Evolutionary conservation across 1,140 invertebrate species (phyloP).

Genomic region (Drosophila repleta): DNA sequence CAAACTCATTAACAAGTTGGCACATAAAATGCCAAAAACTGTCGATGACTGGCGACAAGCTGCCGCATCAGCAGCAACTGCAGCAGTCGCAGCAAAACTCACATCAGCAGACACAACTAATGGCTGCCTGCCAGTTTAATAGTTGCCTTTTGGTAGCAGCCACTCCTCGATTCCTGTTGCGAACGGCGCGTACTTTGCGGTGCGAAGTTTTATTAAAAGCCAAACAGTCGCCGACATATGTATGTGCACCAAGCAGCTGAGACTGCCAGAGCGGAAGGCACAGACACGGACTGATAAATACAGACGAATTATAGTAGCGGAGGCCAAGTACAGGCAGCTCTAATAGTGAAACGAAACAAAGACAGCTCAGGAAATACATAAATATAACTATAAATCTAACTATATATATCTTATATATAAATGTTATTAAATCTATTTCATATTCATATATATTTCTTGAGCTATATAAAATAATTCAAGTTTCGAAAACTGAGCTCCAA

Average conservation of each 20-base stretch:
- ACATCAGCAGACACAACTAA: slow-evolving; percentile 65
- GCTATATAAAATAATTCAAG: no score
- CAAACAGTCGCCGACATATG: slow-evolving; percentile 71
- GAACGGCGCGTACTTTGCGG: slow-evolving; percentile 60
- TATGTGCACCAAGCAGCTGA: slow-evolving; percentile 31
- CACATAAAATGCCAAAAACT: slow-evolving; percentile 68
- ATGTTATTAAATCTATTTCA: no score
- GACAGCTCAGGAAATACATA: background rate
- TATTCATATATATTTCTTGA: no score
- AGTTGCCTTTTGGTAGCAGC: slow-evolving; percentile 22
- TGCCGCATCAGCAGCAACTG: slow-evolving; percentile 49
- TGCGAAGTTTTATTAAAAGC: slow-evolving; percentile 78
- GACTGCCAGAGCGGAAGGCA: slow-evolving; percentile 43
- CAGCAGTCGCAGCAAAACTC: slow-evolving; percentile 17
- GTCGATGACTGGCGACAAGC: slow-evolving; percentile 71
- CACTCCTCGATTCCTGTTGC: slow-evolving; percentile 32
- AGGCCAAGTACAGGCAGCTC: slow-evolving; percentile 33
- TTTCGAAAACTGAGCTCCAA: no score
- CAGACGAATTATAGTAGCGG: slow-evolving; percentile 60
- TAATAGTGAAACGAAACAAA: background rate
- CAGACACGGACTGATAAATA: slow-evolving; percentile 67
- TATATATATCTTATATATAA: no score
- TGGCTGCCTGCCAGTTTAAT: slow-evolving; percentile 62
- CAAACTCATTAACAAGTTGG: slow-evolving; percentile 82
- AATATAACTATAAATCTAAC: background rate